A percentile compares a stretch with the other conserved stretches of the same genome.
phyloP scores from a whole-genome alignment of 2,888 invertebrate genomes.

The Leptopilina drosophilae region DNA sequence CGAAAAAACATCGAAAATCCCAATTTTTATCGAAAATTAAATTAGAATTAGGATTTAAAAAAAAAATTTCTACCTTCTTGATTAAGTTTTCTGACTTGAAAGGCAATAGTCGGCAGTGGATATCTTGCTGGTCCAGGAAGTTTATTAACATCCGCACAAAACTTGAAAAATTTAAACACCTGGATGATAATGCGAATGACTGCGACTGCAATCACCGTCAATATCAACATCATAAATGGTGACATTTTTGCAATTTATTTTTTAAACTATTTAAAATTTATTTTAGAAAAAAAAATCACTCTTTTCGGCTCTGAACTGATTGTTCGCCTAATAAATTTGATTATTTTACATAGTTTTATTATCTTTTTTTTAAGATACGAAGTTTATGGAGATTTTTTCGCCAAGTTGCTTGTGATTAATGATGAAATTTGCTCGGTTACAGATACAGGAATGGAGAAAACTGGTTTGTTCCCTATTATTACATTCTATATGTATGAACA shows the following conservation, averaged over 20 bases:
- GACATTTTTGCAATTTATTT: background rate
- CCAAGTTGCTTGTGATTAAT: background rate
- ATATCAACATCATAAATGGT: background rate
- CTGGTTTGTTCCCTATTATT: slow-evolving; percentile 9
- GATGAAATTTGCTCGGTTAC: background rate
- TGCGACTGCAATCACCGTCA: background rate
- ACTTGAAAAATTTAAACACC: slow-evolving; percentile 8
- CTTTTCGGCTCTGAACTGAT: background rate
- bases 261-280: background rate
- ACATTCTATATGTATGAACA: background rate
- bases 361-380: background rate
- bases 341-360: background rate
- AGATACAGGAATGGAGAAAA: background rate
- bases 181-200: background rate
- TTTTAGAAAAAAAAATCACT: background rate
- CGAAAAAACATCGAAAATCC: too few species aligned
- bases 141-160: slow-evolving; percentile 30
- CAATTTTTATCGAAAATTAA: too few species aligned
- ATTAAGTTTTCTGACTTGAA: slow-evolving; percentile 47
- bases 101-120: slow-evolving; percentile 59
- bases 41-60: background rate
- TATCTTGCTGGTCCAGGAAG: slow-evolving; percentile 60
- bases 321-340: background rate
- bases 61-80: slow-evolving; percentile 54
- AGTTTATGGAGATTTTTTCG: background rate